Evolutionary conservation across 2,888 invertebrate species (phyloP).

Genomic region (Tethea ocularis): DNA sequence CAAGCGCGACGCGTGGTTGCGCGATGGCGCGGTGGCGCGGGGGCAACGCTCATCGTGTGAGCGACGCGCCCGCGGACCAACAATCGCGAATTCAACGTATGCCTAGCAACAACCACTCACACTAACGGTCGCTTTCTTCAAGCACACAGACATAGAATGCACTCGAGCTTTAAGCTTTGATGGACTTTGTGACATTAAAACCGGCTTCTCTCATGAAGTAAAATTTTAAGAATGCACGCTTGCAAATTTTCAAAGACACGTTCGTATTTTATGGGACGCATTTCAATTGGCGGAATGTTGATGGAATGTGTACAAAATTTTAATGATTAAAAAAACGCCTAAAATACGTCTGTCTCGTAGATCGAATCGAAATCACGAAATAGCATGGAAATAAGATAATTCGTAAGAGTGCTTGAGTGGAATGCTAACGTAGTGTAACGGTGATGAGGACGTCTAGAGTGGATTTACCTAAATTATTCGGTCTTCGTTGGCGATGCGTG

Average conservation of each 20-base stretch:
- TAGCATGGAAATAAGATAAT: constrained; percentile 72
- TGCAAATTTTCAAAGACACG: constrained; percentile 41
- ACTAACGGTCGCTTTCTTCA: constrained; percentile 68
- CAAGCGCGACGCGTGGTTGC: constrained; percentile 24
- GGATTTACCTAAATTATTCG: constrained; percentile 79
- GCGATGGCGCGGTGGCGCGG: constrained; percentile 39
- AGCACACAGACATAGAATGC: constrained; percentile 61
- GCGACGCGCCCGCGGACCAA: constrained; percentile 70
- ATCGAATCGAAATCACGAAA: constrained; percentile 63
- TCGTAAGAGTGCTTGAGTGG: constrained; percentile 54
- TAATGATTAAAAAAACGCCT: constrained; percentile 42
- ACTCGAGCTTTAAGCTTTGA: constrained; percentile 58
- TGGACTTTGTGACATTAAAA: constrained; percentile 58
- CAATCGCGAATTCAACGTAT: constrained; percentile 78
- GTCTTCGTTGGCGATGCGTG: constrained; percentile 65
- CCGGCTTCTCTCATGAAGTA: constrained; percentile 43
- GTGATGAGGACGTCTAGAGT: constrained; percentile 64
- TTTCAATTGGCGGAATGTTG: constrained; percentile 44
- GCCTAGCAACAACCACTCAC: constrained; percentile 78
- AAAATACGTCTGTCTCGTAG: constrained; percentile 36
- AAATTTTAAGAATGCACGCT: constrained; percentile 26
- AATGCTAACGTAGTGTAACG: constrained; percentile 74
- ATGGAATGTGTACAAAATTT: constrained; percentile 45
- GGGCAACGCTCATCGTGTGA: constrained; percentile 83
- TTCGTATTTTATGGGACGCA: constrained; percentile 36